These are phyloP conservation scores for Samia ricini DNA, from an alignment of 1,140 invertebrate species.

Conservation along the genomic window DNA sequence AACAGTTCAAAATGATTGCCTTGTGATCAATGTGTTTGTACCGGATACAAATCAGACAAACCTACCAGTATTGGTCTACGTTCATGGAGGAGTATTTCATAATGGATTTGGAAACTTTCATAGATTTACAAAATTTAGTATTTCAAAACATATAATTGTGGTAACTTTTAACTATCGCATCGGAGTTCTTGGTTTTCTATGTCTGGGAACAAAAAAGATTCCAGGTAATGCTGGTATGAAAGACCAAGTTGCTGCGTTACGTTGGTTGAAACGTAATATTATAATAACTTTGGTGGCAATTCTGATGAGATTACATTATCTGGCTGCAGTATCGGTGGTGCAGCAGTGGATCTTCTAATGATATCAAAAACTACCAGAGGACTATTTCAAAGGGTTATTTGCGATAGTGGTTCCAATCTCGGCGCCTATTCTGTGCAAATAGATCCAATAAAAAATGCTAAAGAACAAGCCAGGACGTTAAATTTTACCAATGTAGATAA, in stretches of 20 bases:
- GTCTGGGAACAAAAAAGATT: conserved; percentile 31
- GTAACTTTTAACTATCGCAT: conserved; percentile 39
- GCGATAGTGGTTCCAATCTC: conserved; percentile 25
- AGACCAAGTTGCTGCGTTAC: conserved; percentile 31
- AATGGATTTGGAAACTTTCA: conserved; percentile 22
- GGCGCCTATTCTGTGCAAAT: conserved; percentile 20
- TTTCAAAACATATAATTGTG: conserved; percentile 23
- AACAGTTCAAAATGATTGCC: conserved; percentile 43
- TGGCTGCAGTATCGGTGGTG: conserved; percentile 26
- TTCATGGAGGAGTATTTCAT: conserved; percentile 41
- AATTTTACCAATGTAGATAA: conserved; percentile 13
- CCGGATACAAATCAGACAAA: conserved; percentile 43
- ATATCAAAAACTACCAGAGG: conserved; percentile 27
- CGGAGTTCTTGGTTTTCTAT: conserved; percentile 33
- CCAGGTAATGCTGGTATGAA: conserved; percentile 45
- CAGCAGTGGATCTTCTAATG: conserved; percentile 24
- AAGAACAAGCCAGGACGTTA: conserved; percentile 12
- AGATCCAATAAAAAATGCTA: conserved; percentile 23
- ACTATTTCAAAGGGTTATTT: conserved; percentile 31
- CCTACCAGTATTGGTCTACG: conserved; percentile 47
- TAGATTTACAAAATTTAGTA: conserved; percentile 17
- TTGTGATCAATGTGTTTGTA: conserved; percentile 49
- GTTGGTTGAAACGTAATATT: conserved; percentile 32
- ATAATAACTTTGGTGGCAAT: conserved; percentile 36
- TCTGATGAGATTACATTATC: conserved; percentile 31